Percentiles rank a stretch among this genome's conserved stretches.
These are phyloP conservation scores for Saxidomus purpurata DNA, from an alignment of 1,140 invertebrate genomes.

Conservation along the genomic window DNA sequence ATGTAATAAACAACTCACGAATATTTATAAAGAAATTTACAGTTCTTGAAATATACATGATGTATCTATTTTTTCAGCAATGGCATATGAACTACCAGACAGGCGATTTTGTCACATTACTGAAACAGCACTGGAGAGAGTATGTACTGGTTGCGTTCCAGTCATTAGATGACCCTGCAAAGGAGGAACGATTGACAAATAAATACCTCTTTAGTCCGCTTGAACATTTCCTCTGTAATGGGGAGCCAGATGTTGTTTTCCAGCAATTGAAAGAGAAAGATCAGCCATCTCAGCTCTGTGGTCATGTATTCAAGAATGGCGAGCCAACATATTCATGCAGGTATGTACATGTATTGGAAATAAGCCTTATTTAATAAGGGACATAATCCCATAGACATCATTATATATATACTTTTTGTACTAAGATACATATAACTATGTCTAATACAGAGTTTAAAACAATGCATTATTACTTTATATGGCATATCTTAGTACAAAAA, in stretches of 20 bases:
- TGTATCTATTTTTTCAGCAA: constrained; percentile 74
- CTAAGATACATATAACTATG: too few relatives aligned
- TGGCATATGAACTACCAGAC: constrained; percentile 70
- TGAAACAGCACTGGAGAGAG: constrained; percentile 81
- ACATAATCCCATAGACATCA: too few relatives aligned
- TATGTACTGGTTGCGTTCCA: constrained; percentile 83
- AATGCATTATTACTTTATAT: too few relatives aligned
- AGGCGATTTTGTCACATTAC: constrained; percentile 73
- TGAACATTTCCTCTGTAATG: constrained; percentile 92
- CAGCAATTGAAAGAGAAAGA: constrained; percentile 87
- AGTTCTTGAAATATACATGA: too few relatives aligned
- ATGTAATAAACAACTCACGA: too few relatives aligned
- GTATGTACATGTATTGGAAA: too few relatives aligned
- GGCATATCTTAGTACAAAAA: too few relatives aligned
- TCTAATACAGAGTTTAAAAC: too few relatives aligned
- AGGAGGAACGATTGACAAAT: constrained; percentile 90
- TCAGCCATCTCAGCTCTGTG: constrained; percentile 94
- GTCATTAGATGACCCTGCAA: constrained; percentile 74
- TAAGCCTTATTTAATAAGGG: too few relatives aligned
- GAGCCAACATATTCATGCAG: constrained; percentile 99
- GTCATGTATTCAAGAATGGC: constrained; percentile 97
- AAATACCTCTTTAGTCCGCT: constrained; percentile 90
- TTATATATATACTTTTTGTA: too few relatives aligned
- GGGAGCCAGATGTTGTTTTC: constrained; percentile 89
- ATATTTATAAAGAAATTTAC: too few relatives aligned